Percentiles rank a stretch among this genome's conserved stretches.
Evolutionary conservation across 2,888 invertebrate species (phyloP).

Genomic region (Hypselothyrea guttata): DNA sequence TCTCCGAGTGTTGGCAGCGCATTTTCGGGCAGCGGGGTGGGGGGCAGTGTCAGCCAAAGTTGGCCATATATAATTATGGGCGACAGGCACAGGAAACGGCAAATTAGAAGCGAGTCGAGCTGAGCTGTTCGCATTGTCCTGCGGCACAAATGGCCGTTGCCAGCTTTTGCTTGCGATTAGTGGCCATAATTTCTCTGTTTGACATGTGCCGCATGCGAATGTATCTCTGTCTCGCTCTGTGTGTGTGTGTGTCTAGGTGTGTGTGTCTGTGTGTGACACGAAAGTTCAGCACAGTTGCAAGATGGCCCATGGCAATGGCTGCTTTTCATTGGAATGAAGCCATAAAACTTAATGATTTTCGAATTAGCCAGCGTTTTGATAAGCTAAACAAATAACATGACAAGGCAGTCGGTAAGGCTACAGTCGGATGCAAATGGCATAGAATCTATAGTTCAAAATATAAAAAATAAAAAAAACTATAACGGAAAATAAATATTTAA

Average conservation of each 20-base stretch:
- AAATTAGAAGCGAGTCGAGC: slow-evolving; percentile 56
- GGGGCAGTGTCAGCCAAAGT: slow-evolving; percentile 4
- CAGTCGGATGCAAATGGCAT: no score
- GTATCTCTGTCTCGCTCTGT: slow-evolving; percentile 6
- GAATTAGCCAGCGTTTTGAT: slow-evolving; percentile 60
- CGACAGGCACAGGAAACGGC: slow-evolving; percentile 70
- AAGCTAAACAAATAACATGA: slow-evolving; percentile 24
- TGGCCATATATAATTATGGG: slow-evolving; percentile 59
- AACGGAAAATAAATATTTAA: no score
- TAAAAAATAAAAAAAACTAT: no score
- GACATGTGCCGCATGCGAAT: slow-evolving; percentile 45
- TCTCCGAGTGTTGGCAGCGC: not conserved
- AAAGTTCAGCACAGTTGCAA: slow-evolving; percentile 7
- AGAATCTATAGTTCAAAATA: no score
- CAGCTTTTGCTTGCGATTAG: slow-evolving; percentile 43
- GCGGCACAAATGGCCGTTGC: slow-evolving; percentile 43
- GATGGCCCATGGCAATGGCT: not conserved
- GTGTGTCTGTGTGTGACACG: slow-evolving; percentile 11
- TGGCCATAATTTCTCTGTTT: slow-evolving; percentile 53
- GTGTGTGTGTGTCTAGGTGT: not conserved
- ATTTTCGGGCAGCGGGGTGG: not conserved
- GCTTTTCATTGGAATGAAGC: slow-evolving; percentile 55
- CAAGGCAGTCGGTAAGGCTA: no score
- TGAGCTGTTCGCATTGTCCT: slow-evolving; percentile 59
- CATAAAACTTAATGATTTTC: slow-evolving; percentile 70